Conservation (phyloP, 2,797 vertebrate genomes). For the Ptychobarbus kaznakovi region DNA sequence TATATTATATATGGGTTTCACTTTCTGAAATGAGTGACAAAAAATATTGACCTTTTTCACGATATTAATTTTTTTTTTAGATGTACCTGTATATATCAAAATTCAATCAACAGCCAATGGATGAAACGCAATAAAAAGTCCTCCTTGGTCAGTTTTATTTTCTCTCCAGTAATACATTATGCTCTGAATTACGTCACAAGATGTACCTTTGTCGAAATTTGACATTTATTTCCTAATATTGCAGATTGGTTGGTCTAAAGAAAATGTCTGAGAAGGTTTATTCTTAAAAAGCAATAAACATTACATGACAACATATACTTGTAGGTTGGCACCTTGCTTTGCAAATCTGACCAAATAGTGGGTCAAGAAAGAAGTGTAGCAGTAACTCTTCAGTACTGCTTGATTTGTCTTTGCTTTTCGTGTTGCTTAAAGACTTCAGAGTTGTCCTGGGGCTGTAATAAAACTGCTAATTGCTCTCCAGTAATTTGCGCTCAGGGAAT, state of each 20-base stretch:
- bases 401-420: conserved; percentile 1
- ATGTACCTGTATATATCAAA: not conserved
- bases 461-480: not conserved
- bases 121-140: not conserved
- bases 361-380: not conserved
- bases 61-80: too few relatives aligned
- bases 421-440: not conserved
- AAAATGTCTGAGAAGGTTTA: conserved; percentile 9
- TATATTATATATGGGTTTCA: too few relatives aligned
- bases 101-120: not conserved
- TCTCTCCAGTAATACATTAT: too few relatives aligned
- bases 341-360: not conserved
- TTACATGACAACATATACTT: conserved; percentile 3
- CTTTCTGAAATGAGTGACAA: too few relatives aligned
- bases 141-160: not conserved
- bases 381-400: not conserved
- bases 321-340: not conserved
- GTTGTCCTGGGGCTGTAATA: not conserved
- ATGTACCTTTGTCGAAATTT: not conserved
- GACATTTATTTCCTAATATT: not conserved
- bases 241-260: not conserved
- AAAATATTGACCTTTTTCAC: too few relatives aligned
- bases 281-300: not conserved
- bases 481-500: not conserved
- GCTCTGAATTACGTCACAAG: too few relatives aligned